phyloP scores from a whole-genome alignment of 2,888 invertebrate species.

The Andrena trimmerana region DNA sequence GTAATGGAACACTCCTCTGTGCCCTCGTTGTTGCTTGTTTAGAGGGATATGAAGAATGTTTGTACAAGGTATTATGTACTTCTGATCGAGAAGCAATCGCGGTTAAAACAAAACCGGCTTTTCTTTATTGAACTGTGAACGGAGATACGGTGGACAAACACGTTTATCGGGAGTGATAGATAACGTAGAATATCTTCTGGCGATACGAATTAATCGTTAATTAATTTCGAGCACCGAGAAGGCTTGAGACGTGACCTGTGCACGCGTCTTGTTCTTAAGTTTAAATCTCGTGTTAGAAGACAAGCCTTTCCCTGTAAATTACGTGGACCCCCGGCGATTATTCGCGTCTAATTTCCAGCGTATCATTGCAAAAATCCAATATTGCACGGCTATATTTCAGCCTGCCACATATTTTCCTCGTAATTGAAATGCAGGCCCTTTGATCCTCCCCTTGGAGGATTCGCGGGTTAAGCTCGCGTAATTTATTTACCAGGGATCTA shows the following conservation, averaged over 20 bases:
- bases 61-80: no score
- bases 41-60: no score
- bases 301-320: no score
- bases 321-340: not conserved
- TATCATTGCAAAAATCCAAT: not conserved
- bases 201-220: not conserved
- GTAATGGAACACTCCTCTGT: no score
- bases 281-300: not conserved
- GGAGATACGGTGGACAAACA: not conserved
- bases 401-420: not conserved
- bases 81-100: not conserved
- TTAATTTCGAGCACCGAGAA: not conserved
- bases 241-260: not conserved
- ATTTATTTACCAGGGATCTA: conserved; percentile 38
- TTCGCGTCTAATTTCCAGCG: not conserved
- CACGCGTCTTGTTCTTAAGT: not conserved
- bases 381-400: conserved; percentile 14
- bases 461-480: conserved; percentile 29
- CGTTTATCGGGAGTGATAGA: not conserved
- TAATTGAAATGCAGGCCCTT: conserved; percentile 41
- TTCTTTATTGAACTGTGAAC: not conserved
- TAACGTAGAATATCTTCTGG: not conserved
- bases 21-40: no score
- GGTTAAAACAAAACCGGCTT: not conserved
- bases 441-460: conserved; percentile 14